Base-by-base conservation (phyloP, 1,140 invertebrate species). In the Triops cancriformis region DNA sequence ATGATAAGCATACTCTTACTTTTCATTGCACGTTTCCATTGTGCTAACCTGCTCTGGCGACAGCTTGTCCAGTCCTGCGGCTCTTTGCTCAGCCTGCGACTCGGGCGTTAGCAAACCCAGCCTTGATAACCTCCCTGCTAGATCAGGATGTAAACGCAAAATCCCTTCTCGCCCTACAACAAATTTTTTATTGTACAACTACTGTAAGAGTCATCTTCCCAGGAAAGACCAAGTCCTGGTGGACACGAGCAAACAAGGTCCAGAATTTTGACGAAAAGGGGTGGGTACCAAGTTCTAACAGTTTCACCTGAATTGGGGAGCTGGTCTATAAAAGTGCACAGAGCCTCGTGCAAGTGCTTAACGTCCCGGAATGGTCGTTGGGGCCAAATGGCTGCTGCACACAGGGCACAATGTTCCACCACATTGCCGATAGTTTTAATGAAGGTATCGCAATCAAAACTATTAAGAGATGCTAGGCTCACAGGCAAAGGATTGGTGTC, bases 361-460 rank as follows among this genome's bases (percentile, higher is more conserved):
- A 86, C 82, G 80, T 85, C 83, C 28, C 80, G 77, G 83, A 90
- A 91, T 12, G 90, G 90, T 64, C 87, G 83, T 80, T 85, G 82
- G 42, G 83, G 82, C 79, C 86, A 86, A 73, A 89, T 86, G 26
- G 84, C 80, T 23, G 84, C 84, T 1, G 88, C 87, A 72, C 87
- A 87, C 64, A 87, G 85, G 12, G 85, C 83, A 82, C 86, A 90
- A 78, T 89, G 84, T 82, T 91, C 90, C 78, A 91, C 87, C 2
- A 90, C 86, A 84, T 91, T 91, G 31, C 85, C 86, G 83, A 91
- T 91, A 75, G 88, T 83, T 80, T 83, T 83, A 64, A 88, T 87
- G 83, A 91, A 91, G 74, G 88, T 83, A 77, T 89, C 86, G 78
- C 83, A 84, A 45, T 82, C 82, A 76, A 90, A 82, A 78, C 81